Percentiles rank a stretch among this genome's conserved stretches.
Evolutionary conservation across 1,140 invertebrate genomes (phyloP).

Genomic region (Psilanteris sp.): DNA sequence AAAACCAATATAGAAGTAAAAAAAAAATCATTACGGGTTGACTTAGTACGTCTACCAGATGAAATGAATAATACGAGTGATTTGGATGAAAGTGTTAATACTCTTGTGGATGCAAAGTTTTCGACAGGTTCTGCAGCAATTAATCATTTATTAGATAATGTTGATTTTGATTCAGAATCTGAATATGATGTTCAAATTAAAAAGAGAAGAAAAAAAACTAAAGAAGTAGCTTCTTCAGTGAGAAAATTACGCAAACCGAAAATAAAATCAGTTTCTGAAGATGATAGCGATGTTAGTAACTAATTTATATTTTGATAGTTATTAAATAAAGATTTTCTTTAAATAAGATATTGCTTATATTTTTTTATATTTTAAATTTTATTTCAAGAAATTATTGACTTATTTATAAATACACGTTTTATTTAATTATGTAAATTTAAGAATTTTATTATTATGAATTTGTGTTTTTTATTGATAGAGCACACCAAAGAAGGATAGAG

Average conservation of each 20-base stretch:
- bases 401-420: too few species aligned
- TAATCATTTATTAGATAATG: constrained; percentile 64
- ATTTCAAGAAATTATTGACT: too few species aligned
- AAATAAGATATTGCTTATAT: too few species aligned
- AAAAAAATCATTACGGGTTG: constrained; percentile 2
- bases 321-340: too few species aligned
- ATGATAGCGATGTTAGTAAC: constrained; percentile 63
- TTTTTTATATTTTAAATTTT: neutral
- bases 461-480: too few species aligned
- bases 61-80: constrained; percentile 23
- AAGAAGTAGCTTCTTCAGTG: neutral
- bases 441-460: too few species aligned
- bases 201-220: constrained; percentile 60
- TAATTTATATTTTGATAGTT: too few species aligned
- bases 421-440: too few species aligned
- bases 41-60: constrained; percentile 38
- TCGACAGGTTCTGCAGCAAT: constrained; percentile 68
- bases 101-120: constrained; percentile 71
- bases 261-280: constrained; percentile 48
- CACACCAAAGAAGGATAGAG: neutral
- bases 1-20: constrained; percentile 10
- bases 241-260: constrained; percentile 1
- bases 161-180: constrained; percentile 72
- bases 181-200: constrained; percentile 77
- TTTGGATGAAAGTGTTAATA: constrained; percentile 70